phyloP scores from a whole-genome alignment of 2,113 vertebrate species.

The Misgurnus mizolepis region DNA sequence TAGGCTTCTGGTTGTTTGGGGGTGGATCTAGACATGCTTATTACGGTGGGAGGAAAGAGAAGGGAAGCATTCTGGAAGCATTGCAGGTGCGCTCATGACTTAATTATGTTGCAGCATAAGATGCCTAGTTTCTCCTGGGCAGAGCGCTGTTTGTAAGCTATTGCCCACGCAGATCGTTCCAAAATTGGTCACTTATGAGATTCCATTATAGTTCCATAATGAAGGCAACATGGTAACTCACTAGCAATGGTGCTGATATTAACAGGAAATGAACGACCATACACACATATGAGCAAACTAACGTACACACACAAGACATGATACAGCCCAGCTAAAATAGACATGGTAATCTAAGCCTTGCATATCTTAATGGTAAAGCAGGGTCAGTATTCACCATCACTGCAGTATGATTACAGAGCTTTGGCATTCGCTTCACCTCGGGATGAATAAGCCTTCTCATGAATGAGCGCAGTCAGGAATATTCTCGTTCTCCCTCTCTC shows the following conservation, averaged over 20 bases:
- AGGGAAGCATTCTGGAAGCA: neutral
- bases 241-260: neutral
- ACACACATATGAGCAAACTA: conserved; percentile 7
- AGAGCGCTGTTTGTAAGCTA: too few species aligned
- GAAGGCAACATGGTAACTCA: too few species aligned
- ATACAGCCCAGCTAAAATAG: conserved; percentile 23
- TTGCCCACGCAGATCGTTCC: too few species aligned
- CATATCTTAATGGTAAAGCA: conserved; percentile 45
- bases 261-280: conserved; percentile 8
- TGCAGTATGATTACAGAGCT: conserved; percentile 55
- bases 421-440: conserved; percentile 66
- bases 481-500: conserved; percentile 57
- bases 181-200: too few species aligned
- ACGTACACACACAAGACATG: neutral
- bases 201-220: too few species aligned
- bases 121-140: too few species aligned
- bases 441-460: conserved; percentile 65
- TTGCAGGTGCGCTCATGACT: too few species aligned
- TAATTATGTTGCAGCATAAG: too few species aligned
- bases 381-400: conserved; percentile 59
- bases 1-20: conserved; percentile 47
- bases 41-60: conserved; percentile 30
- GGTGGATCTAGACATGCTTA: conserved; percentile 57
- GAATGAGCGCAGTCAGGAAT: conserved; percentile 60
- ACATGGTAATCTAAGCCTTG: conserved; percentile 53